Conservation (phyloP, 2,113 vertebrate species). For the Otus sunia region DNA sequence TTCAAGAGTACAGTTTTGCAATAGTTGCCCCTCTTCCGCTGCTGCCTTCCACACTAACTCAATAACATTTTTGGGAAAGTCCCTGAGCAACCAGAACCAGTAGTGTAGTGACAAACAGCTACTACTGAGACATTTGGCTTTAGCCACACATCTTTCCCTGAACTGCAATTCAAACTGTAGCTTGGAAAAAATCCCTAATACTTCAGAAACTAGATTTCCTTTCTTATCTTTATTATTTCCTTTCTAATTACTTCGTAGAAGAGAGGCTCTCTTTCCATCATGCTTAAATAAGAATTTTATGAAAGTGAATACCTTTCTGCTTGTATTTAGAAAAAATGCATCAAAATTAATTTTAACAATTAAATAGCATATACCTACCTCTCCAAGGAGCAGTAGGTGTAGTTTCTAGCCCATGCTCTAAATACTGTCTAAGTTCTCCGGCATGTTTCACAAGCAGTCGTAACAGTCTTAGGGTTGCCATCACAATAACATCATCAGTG, state of each 20-base stretch:
- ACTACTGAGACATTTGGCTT: background rate
- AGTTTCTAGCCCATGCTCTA: constrained; percentile 93
- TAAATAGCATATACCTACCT: constrained; percentile 65
- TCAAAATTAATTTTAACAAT: background rate
- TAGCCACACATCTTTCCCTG: background rate
- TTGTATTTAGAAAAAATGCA: background rate
- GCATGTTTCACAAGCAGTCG: constrained; percentile 95
- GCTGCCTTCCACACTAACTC: background rate
- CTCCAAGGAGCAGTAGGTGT: constrained; percentile 97
- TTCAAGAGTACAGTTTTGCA: background rate
- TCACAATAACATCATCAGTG: constrained; percentile 95
- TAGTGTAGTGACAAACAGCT: background rate
- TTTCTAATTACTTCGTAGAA: background rate
- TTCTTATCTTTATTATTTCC: background rate
- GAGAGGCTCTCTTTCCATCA: background rate
- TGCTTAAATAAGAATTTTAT: background rate
- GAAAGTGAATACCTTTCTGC: background rate
- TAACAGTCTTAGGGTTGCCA: constrained; percentile 92
- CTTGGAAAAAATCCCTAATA: background rate
- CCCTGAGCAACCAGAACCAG: background rate
- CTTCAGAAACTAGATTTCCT: background rate
- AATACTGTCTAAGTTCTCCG: constrained; percentile 91
- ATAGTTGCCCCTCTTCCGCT: background rate
- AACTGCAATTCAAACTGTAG: background rate
- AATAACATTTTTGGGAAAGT: background rate